Base-by-base conservation (phyloP, 2,113 vertebrate genomes). In the Phalacrocorax brasilianus region DNA sequence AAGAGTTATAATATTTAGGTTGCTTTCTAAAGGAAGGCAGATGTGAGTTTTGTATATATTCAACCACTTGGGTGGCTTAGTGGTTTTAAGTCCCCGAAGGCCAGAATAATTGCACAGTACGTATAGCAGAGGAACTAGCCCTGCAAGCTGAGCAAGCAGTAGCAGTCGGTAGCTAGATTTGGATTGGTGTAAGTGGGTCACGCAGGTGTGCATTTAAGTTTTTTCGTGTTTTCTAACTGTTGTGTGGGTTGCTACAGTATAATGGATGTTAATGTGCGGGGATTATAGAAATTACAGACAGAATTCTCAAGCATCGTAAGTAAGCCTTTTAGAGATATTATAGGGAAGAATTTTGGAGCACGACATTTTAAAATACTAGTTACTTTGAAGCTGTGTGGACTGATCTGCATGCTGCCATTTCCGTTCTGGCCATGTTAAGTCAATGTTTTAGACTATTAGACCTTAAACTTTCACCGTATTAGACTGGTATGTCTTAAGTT, bases 61-160 rank as follows among this genome's bases (percentile, higher is more conserved):
- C 82, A 91, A 24, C 97, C 52, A 58, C 74, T 95, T 97, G 93
- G 93, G 97, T 95, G 96, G 91, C 63, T 97, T 78, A 49, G 94
- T 83, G 91, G 89, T 97, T 97, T 97, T 27, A 52, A 55, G 72
- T 78, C 67, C 95, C 70, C 68, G 72, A 95, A 75, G 92, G 72
- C 88, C 72, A 62, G 80, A 91, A 68, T 95, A 87, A 93, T 87
- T 96, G 45, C 63, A 63, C 3, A 21, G 30, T 61, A 3, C 12
- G 45, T 49, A 5, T 53, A 55, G 62, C 11, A 35, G 63, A 77
- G 74, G 86, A 74, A 16, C 61, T 26, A 70, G 81, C 66, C 66
- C 70, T 50, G 7, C 55, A 20, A 90, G 58, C 74, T 97, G 95
- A 93, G 12, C 72, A 61, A 12, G 68, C 83, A 85, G 95, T 42